Conservation (phyloP, 2,888 invertebrate genomes). For the Cataglyphis altisquamis region DNA sequence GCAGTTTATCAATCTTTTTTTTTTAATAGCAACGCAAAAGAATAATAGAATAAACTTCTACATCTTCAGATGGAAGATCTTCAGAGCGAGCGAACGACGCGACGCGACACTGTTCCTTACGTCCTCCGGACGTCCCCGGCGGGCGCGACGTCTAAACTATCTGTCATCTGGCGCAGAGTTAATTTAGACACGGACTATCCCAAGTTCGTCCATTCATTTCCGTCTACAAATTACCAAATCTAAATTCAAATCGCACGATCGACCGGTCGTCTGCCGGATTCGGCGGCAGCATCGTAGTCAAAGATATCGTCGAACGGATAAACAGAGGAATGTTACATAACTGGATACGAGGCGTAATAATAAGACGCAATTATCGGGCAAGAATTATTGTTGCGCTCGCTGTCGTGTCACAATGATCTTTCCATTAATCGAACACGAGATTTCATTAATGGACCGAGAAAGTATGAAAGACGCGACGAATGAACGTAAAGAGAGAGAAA, state of each 20-base stretch:
- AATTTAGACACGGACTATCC: conserved; percentile 78
- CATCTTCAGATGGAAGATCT: conserved; percentile 51
- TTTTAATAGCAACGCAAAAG: background rate
- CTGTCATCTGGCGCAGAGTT: conserved; percentile 72
- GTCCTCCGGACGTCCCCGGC: conserved; percentile 41
- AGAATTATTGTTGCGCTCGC: conserved; percentile 74
- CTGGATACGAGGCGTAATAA: conserved; percentile 60
- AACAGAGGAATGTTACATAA: conserved; percentile 63
- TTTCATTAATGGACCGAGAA: conserved; percentile 63
- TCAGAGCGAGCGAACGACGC: conserved; percentile 49
- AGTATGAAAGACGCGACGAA: background rate
- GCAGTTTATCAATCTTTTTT: background rate
- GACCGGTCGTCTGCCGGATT: conserved; percentile 36
- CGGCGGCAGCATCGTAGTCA: conserved; percentile 15
- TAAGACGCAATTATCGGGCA: conserved; percentile 71
- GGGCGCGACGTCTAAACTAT: conserved; percentile 66
- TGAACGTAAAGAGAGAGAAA: background rate
- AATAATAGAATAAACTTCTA: conserved; percentile 12
- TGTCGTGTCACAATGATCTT: conserved; percentile 70
- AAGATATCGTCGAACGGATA: conserved; percentile 27
- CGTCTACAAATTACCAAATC: conserved; percentile 84
- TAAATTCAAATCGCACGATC: conserved; percentile 84
- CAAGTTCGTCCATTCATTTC: conserved; percentile 82
- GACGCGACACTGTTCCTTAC: conserved; percentile 70
- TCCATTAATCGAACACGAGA: conserved; percentile 61